Evolutionary conservation across 2,113 vertebrate species (phyloP), one percentile per base, ranked within the genome.

Genomic region (Polypterus bichir): DNA sequence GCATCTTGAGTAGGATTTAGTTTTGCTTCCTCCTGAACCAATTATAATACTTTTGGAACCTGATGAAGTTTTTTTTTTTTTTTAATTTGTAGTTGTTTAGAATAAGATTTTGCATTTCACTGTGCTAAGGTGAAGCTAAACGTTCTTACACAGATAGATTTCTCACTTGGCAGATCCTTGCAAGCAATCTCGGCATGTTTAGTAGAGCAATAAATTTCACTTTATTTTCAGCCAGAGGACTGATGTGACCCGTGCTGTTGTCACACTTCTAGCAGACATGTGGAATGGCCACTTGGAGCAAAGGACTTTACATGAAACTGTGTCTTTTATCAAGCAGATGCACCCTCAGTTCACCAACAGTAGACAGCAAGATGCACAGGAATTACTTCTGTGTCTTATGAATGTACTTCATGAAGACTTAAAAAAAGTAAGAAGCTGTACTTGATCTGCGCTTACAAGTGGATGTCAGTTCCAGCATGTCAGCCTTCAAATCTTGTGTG

Each of bases 321-420:
- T 69, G 45, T 74, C 80, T 0, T 66, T 76, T 47, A 71, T 93
- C 8, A 77, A 69, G 63, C 81, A 73, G 48, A 66, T 71, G 53
- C 73, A 90, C 64, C 84, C 88, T 0, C 65, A 76, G 8, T 93
- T 93, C 48, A 72, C 77, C 70, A 83, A 74, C 69, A 73, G 64
- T 57, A 77, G 65, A 3, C 91, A 90, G 66, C 90, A 93, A 6
- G 91, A 94, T 0, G 90, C 91, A 0, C 91, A 93, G 66, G 90
- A 91, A 47, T 85, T 93, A 59, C 79, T 91, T 62, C 84, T 95
- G 54, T 86, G 81, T 48, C 81, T 90, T 60, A 75, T 93, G 56
- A 89, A 88, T 0, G 80, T 79, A 3, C 83, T 93, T 45, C 88
- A 96, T 0, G 84, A 90, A 3, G 83, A 88, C 62, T 77, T 94